A percentile compares a stretch with the other conserved stretches of the same genome.
phyloP scores from a whole-genome alignment of 2,113 vertebrate genomes.

The Callospermophilus lateralis region DNA sequence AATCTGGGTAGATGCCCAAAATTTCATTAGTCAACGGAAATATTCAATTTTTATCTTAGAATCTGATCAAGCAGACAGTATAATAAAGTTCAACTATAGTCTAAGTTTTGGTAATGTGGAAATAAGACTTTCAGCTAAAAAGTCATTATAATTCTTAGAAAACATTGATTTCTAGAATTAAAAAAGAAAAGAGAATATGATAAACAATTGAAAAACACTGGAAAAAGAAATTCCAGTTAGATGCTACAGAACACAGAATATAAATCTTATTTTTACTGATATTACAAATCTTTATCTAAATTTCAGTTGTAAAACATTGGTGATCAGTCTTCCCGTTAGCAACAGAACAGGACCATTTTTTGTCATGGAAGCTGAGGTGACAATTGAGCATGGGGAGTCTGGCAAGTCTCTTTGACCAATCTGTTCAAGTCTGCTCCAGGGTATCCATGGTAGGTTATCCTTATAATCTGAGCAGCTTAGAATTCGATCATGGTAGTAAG shows the following conservation, averaged over 20 bases:
- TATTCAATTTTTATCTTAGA: not conserved
- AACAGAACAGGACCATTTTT: not conserved
- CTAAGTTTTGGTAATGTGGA: not conserved
- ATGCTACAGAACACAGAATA: not conserved
- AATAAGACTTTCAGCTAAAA: not conserved
- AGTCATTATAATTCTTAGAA: not conserved
- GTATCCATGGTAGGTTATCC: not conserved
- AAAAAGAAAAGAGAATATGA: not conserved
- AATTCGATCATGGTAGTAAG: constrained; percentile 56
- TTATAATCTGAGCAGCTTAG: not conserved
- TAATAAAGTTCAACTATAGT: not conserved
- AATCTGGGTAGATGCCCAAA: not conserved
- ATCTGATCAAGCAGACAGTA: not conserved
- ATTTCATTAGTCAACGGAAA: constrained; percentile 20
- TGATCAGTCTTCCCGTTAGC: not conserved
- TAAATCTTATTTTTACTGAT: not conserved
- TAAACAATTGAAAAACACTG: not conserved
- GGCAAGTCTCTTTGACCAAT: constrained; percentile 1
- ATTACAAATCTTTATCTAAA: not conserved
- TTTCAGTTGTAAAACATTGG: not conserved
- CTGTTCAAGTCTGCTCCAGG: constrained; percentile 20
- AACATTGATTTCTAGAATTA: not conserved
- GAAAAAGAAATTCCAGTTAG: not conserved
- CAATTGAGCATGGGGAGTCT: not conserved
- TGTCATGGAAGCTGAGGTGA: not conserved